Evolutionary conservation across 2,113 vertebrate species (phyloP).

Genomic region (Psilopsiagon aymara): DNA sequence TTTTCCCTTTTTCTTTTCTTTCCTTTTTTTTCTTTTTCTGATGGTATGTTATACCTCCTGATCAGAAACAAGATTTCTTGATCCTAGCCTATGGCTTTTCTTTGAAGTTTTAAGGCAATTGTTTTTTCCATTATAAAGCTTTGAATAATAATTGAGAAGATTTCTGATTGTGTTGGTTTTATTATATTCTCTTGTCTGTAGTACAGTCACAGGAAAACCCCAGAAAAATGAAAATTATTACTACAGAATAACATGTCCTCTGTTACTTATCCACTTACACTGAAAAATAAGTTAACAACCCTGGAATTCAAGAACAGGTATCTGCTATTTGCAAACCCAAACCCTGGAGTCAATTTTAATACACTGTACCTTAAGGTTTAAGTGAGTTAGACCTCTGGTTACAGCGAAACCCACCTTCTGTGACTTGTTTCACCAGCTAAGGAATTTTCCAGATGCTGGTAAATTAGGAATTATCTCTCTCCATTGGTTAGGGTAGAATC

Average conservation of each 20-base stretch:
- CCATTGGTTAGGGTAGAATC: not conserved
- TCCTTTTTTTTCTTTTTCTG: not conserved
- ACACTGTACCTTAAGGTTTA: not conserved
- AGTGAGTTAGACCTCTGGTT: not conserved
- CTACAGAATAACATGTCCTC: not conserved
- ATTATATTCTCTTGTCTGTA: not conserved
- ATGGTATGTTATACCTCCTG: not conserved
- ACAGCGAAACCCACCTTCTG: not conserved
- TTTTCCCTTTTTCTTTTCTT: not conserved
- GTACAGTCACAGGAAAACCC: not conserved
- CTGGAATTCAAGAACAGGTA: not conserved
- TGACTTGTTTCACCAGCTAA: not conserved
- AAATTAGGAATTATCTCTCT: not conserved
- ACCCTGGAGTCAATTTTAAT: not conserved
- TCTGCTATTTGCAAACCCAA: not conserved
- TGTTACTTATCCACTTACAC: not conserved
- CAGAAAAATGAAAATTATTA: not conserved
- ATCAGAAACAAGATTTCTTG: constrained; percentile 1
- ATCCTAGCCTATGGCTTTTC: not conserved
- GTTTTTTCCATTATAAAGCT: not conserved
- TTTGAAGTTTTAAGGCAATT: not conserved
- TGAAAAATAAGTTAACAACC: not conserved
- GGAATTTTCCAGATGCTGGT: not conserved
- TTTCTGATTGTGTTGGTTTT: not conserved
- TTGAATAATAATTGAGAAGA: not conserved